Evolutionary conservation across 2,113 vertebrate genomes (phyloP).

Genomic region (Eonycteris spelaea): DNA sequence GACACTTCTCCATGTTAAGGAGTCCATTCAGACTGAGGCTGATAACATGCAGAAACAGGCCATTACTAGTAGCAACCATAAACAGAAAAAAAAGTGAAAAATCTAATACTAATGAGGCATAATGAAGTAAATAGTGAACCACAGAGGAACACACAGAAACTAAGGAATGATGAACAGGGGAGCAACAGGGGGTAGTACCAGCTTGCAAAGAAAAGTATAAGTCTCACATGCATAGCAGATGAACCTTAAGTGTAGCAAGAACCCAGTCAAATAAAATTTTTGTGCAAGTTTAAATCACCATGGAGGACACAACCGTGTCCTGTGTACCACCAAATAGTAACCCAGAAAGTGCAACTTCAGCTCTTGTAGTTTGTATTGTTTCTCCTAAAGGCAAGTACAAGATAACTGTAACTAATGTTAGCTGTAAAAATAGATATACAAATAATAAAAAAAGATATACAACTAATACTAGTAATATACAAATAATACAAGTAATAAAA

Average conservation of each 20-base stretch:
- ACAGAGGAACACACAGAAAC: not conserved
- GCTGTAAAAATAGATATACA: not conserved
- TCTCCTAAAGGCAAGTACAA: not conserved
- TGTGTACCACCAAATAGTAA: no score
- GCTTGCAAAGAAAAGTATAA: not conserved
- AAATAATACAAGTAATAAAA: no score
- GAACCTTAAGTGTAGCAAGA: not conserved
- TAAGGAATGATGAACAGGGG: rapidly evolving
- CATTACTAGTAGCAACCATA: not conserved
- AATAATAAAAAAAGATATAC: not conserved
- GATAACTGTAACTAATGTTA: not conserved
- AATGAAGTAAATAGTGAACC: not conserved
- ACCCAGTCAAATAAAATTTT: not conserved
- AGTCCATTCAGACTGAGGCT: not conserved
- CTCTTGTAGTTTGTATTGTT: not conserved
- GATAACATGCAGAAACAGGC: not conserved
- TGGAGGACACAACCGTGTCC: no score
- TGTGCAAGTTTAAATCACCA: not conserved
- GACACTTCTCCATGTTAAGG: not conserved
- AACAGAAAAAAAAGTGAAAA: not conserved
- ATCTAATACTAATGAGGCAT: not conserved
- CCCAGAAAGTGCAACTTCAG: not conserved
- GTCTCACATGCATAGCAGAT: not conserved
- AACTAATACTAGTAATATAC: no score
- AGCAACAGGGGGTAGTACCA: no score